Evolutionary conservation across 2,888 invertebrate species (phyloP).

Genomic region (Endomychus coccineus): DNA sequence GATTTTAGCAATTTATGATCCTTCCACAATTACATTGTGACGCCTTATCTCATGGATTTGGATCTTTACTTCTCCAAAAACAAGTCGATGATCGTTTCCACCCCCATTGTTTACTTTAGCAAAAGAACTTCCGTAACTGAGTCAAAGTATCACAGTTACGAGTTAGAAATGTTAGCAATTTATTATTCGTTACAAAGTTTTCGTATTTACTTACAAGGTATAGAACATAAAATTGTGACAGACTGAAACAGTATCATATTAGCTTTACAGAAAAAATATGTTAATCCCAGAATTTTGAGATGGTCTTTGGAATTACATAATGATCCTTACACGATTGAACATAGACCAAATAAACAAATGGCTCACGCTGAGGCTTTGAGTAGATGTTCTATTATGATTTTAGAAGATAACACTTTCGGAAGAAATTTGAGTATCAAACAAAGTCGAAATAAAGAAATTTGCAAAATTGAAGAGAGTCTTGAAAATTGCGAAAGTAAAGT

Average conservation of each 20-base stretch:
- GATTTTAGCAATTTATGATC: conserved; percentile 22
- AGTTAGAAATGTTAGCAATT: conserved; percentile 28
- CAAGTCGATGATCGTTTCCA: conserved; percentile 22
- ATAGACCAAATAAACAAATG: conserved; percentile 6
- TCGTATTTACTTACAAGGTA: conserved; percentile 24
- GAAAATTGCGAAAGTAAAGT: conserved; percentile 10
- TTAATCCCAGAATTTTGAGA: conserved; percentile 17
- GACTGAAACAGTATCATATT: conserved; percentile 26
- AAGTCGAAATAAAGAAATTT: conserved; percentile 4
- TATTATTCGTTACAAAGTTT: conserved; percentile 26
- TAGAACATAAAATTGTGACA: conserved; percentile 28
- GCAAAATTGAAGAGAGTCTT: no score
- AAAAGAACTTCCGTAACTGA: conserved; percentile 25
- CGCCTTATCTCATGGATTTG: conserved; percentile 26
- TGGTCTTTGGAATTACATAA: conserved; percentile 13
- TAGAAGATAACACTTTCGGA: conserved; percentile 20
- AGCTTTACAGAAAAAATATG: conserved; percentile 17
- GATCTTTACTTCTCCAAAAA: conserved; percentile 26
- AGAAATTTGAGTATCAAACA: conserved; percentile 13
- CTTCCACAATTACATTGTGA: conserved; percentile 30
- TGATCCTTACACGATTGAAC: conserved; percentile 14
- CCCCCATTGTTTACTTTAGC: conserved; percentile 30
- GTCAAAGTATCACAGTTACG: conserved; percentile 28
- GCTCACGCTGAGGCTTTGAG: conserved; percentile 8
- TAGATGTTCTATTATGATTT: conserved; percentile 14